A percentile compares a stretch with the other conserved stretches of the same genome.
Conservation (phyloP, 2,888 invertebrate genomes). For the Nemurella pictetii region DNA sequence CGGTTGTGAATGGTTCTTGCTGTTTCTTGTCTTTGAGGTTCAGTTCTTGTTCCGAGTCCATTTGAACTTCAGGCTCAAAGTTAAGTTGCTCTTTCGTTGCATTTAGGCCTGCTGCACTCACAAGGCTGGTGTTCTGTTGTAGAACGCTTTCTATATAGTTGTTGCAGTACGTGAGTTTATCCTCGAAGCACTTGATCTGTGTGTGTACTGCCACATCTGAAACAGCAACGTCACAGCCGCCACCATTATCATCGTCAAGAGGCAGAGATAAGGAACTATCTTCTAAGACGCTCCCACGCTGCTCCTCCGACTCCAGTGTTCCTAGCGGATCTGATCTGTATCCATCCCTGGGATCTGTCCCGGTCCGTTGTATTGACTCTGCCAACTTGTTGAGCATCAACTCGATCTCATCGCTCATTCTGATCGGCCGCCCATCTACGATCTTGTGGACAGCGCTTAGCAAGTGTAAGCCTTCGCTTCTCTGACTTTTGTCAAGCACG, state of each 20-base stretch:
- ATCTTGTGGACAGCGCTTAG: slow-evolving; percentile 35
- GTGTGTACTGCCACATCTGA: not conserved
- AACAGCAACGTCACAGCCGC: too few relatives aligned
- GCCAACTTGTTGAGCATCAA: not conserved
- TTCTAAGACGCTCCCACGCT: not conserved
- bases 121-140: not conserved
- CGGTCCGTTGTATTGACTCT: not conserved
- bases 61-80: not conserved
- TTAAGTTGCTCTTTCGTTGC: too few relatives aligned
- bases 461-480: slow-evolving; percentile 34
- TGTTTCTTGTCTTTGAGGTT: too few relatives aligned
- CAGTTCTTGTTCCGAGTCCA: not conserved
- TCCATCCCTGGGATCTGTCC: not conserved
- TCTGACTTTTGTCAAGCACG: slow-evolving; percentile 30
- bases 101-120: too few relatives aligned
- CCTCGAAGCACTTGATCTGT: not conserved
- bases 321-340: not conserved
- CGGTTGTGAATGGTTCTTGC: not conserved
- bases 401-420: slow-evolving; percentile 12
- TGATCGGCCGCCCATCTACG: slow-evolving; percentile 35
- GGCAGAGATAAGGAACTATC: not conserved
- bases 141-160: not conserved
- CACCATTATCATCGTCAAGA: not conserved
- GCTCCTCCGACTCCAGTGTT: not conserved
- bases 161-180: not conserved